Conservation (phyloP, 2,113 vertebrate species). For the Melanocharis versteri region DNA sequence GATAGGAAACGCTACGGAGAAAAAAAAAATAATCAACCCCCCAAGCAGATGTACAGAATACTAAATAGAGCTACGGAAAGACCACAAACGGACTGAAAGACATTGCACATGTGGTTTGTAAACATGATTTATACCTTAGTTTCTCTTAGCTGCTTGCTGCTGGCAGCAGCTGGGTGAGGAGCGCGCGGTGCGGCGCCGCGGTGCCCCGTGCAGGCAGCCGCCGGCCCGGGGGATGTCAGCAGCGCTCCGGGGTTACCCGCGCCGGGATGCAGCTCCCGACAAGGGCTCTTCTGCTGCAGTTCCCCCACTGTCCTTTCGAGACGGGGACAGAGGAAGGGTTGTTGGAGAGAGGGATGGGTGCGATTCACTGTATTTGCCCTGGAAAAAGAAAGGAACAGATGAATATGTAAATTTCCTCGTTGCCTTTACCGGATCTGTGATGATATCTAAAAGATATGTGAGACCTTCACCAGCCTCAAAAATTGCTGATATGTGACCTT, state of each 20-base stretch:
- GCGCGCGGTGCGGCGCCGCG: not conserved
- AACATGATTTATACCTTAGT: not conserved
- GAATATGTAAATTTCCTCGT: not conserved
- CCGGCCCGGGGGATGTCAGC: not conserved
- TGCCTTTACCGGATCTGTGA: not conserved
- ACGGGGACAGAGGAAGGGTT: not conserved
- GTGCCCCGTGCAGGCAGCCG: not conserved
- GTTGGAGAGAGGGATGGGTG: not conserved
- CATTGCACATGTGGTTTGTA: conserved; percentile 53
- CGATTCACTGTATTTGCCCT: not conserved
- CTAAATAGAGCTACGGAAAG: conserved; percentile 64
- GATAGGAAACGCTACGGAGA: conserved; percentile 42
- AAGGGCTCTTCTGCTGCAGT: not conserved
- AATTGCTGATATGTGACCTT: not conserved
- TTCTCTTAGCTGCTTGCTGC: not conserved
- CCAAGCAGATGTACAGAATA: conserved; percentile 72
- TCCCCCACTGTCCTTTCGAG: not conserved
- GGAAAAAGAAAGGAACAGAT: not conserved
- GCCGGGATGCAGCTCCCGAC: not conserved
- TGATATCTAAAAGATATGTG: not conserved
- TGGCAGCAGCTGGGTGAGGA: not conserved
- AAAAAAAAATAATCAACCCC: not conserved
- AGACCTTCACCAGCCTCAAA: not conserved
- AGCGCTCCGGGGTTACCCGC: rapidly evolving
- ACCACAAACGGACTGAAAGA: conserved; percentile 56